These are phyloP conservation scores for Aramus guarauna DNA, from an alignment of 2,113 vertebrate species.

Conservation along the genomic window DNA sequence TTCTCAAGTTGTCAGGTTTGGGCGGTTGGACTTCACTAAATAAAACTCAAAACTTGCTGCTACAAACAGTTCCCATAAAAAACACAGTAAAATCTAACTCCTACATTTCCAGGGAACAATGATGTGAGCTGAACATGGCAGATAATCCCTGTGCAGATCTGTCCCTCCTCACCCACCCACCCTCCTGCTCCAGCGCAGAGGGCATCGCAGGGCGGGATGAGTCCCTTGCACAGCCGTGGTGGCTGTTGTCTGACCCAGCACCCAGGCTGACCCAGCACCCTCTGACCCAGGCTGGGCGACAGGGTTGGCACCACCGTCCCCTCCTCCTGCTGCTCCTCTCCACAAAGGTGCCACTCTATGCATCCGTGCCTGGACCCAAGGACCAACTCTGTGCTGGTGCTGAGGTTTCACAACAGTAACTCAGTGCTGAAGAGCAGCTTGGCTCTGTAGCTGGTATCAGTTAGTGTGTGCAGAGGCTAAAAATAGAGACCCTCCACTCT, in stretches of 20 bases:
- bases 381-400: rapidly evolving
- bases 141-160: background rate
- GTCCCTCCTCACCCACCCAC: background rate
- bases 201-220: rapidly evolving
- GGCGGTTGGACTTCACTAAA: background rate
- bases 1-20: background rate
- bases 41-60: background rate
- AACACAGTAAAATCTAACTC: background rate
- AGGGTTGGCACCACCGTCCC: background rate
- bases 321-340: background rate
- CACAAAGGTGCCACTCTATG: background rate
- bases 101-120: background rate
- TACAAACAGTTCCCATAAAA: background rate
- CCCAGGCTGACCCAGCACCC: no score
- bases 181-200: background rate
- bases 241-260: background rate
- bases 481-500: conserved; percentile 62
- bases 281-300: background rate
- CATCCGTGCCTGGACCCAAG: background rate
- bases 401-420: rapidly evolving
- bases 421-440: background rate
- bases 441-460: conserved; percentile 15
- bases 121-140: rapidly evolving
- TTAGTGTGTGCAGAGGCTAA: conserved; percentile 40
- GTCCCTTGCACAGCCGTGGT: background rate